Base-by-base conservation (phyloP, 2,113 vertebrate genomes). In the Notarius lentiginosus region DNA sequence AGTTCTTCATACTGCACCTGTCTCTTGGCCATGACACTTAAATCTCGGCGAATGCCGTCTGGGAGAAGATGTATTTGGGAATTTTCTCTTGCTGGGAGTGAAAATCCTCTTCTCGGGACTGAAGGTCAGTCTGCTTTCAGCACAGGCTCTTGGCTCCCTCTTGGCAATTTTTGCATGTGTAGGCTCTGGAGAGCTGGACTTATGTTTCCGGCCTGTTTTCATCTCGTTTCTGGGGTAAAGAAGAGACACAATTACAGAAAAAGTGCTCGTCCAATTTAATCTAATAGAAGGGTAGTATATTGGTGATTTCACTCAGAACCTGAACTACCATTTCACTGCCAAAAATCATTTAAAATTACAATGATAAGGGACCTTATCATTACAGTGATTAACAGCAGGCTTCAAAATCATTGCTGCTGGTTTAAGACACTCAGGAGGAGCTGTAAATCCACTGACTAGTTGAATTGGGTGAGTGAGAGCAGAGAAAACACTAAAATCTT, bases 131-230 rank as follows among this genome's bases (percentile, higher is more conserved):
- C 34, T 89, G 77, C 41, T 75, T 34, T 66, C 70, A 55, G 83
- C 65, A 56, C 77, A 79, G n/a, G 56, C 66, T 41, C 80, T 47
- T 76, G 63, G 53, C 30, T 87, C 84, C 84, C 77, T 88, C 79
- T 89, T 92, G 27, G 53, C 27, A 70, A 53, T 63, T 89, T 91
- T 91, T 75, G 82, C 82, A 81, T 66, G 86, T 53, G 41, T 82
- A 18, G 86, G 87, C 83, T 91, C 92, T 72, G 90, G 86, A 58
- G 53, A 88, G 30, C 58, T 34, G 18, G 91, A 91, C 89, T 93
- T 93, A 75, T 95, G 92, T 90, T 95, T 96, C 90, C 93, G 93
- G 87, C 94, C 84, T 93, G 95, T 95, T 86, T 91, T 94, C 73
- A 88, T 90, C 83, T 68, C 65, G 75, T 70, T 87, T 88, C 63